Evolutionary conservation across 2,888 invertebrate species (phyloP), one percentile per base, ranked within the genome.

Genomic region (Saturnia pavonia): DNA sequence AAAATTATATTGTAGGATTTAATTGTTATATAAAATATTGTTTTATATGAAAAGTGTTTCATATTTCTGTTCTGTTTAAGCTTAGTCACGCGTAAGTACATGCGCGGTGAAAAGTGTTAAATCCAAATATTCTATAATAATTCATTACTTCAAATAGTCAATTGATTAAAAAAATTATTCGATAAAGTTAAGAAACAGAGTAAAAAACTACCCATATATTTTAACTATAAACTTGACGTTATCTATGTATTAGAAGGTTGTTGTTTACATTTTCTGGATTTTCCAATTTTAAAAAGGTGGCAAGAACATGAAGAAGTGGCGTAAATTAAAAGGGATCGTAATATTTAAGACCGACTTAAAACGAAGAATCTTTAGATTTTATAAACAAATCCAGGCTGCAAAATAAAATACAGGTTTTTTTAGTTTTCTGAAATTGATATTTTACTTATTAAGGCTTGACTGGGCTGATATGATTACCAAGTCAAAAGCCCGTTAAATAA

Each of bases 11-110:
- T 84, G 91, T 92, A 83, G 76, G 78, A 82, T 87, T 88, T 89
- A 91, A 91, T 90, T 88, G 87, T 81, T 83, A 83, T 86, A 91
- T 89, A 89, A 85, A 90, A 91, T 90, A 91, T 88, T 88, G 88
- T 88, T 87, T 85, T 87, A 85, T 86, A 89, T 89, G 86, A 87
- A 89, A 89, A 88, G 75, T 82, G 87, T 85, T 87, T 88, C 82
- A 84, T 82, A 84, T 85, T 82, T 84, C 76, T 77, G 80, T 79
- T 79, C 78, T 81, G 75, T 82, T 92, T 90, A 94, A 75, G 91
- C 89, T 77, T 75, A 81, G 90, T 88, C 93, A 94, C 92, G 92
- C 88, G 81, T 80, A 42, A 6, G 88, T 85, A 91, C 86, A 85
- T 73, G 84, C 77, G 71, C 14, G 67, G 7, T 72, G 75, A 86